These are phyloP conservation scores for Habrosyne pyritoides DNA, from an alignment of 2,888 invertebrate genomes.

Conservation along the genomic window DNA sequence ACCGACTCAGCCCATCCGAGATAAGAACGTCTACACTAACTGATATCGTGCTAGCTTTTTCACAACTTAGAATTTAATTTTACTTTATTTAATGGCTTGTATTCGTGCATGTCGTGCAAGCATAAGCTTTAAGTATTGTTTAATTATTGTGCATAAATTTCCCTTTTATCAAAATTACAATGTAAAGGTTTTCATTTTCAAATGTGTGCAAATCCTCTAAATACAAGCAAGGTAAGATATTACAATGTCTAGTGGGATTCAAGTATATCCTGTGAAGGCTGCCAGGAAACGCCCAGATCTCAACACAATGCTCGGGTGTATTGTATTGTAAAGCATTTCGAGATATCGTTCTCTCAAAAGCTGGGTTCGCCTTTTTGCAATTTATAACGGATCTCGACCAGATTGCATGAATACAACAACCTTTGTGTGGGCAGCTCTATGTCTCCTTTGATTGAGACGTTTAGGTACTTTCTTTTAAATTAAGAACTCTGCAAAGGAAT, in stretches of 20 bases:
- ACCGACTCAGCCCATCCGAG: conserved; percentile 34
- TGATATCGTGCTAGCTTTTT: conserved; percentile 6
- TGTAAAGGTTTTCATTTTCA: neutral
- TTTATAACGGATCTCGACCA: conserved; percentile 73
- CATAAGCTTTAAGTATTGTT: too few relatives aligned
- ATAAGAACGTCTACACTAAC: conserved; percentile 30
- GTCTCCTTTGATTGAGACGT: conserved; percentile 46
- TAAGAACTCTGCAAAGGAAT: neutral
- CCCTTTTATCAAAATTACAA: too few relatives aligned
- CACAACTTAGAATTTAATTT: neutral
- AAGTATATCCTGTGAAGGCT: conserved; percentile 56
- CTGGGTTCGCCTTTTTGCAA: conserved; percentile 73
- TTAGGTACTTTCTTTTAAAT: conserved; percentile 26
- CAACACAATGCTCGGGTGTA: conserved; percentile 68
- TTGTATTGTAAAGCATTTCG: conserved; percentile 78
- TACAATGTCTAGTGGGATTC: conserved; percentile 22
- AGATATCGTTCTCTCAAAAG: conserved; percentile 76
- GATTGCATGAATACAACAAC: conserved; percentile 68
- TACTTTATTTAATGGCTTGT: neutral
- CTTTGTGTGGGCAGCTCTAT: conserved; percentile 42
- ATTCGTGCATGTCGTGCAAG: neutral
- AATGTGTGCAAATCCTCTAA: neutral
- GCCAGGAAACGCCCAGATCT: conserved; percentile 63
- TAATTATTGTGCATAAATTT: too few relatives aligned
- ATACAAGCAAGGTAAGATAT: conserved; percentile 19